Evolutionary conservation across 1,140 invertebrate species (phyloP), one percentile per base, ranked within the genome.

Genomic region (Rhagoletis zephyria): DNA sequence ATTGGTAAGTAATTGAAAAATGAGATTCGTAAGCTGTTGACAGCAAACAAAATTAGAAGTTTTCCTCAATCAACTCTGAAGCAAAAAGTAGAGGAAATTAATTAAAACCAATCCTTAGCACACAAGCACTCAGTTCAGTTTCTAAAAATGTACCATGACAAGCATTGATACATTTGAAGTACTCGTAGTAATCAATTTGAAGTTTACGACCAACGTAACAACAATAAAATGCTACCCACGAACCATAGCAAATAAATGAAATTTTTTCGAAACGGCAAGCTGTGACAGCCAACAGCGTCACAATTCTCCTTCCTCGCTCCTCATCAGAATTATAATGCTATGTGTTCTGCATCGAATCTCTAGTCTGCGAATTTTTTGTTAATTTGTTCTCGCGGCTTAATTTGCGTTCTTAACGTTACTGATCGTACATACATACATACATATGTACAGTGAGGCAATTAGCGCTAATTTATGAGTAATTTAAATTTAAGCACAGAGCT

Each of bases 341-440:
- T 67, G 30, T 67, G 40, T 67, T 67, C 40, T 42, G 30, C 30
- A 67, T 67, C 12, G 64, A 40, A 42, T 10, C 12, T 10, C 7
- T 67, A 67, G 40, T 67, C 19, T 67, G 6, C 9, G 42, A 10
- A 3, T 48, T 77, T 81, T 81, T 45, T 48, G 45, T 81, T 81
- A 19, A 81, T 81, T 81, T 59, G n/a, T 81, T 51, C 42, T 19
- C 64, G n/a, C 19, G 48, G 56, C 19, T 81, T 16, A n/a, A 48
- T 81, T 51, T 81, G 74, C 74, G 74, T 81, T 81, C 48, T 81
- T 81, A 81, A 81, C 56, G 48, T 81, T 48, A 81, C 74, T 81
- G 74, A 81, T 81, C 74, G 51, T 5, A 10, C 51, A 10, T 56
- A 56, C 51, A 56, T 5, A 7, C 5, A 56, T 7, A 56, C 51